phyloP scores from a whole-genome alignment of 2,113 vertebrate species.

The Petroica traversi region DNA sequence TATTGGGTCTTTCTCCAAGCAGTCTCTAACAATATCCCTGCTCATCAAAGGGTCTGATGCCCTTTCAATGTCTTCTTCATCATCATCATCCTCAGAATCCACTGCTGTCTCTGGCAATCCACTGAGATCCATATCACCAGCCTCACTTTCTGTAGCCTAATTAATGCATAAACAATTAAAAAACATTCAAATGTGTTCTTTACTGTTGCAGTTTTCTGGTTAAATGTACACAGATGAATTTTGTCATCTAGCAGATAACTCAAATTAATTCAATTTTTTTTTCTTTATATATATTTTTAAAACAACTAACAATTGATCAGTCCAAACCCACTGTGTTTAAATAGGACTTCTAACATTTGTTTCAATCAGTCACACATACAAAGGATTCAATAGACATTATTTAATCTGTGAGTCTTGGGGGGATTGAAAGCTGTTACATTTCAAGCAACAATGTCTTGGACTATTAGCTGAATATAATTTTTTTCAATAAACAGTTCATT shows the following conservation, averaged over 20 bases:
- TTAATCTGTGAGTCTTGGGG: neutral
- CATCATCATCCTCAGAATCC: conserved; percentile 97
- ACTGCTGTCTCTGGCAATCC: conserved; percentile 98
- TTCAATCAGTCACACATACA: neutral
- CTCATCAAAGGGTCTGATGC: conserved; percentile 97
- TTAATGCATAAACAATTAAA: neutral
- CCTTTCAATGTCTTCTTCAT: conserved; percentile 97
- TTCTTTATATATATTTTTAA: neutral
- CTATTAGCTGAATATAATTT: neutral
- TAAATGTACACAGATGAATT: neutral
- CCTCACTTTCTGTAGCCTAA: conserved; percentile 97
- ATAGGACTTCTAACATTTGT: neutral
- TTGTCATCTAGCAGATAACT: neutral
- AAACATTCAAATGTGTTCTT: neutral
- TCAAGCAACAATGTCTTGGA: neutral
- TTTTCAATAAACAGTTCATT: neutral
- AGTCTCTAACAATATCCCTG: conserved; percentile 95
- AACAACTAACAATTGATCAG: neutral
- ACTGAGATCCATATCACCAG: conserved; percentile 98
- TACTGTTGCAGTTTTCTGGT: neutral
- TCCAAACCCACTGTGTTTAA: neutral
- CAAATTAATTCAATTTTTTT: neutral
- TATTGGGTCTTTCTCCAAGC: conserved; percentile 97
- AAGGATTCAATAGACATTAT: neutral
- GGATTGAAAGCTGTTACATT: neutral